phyloP scores from a whole-genome alignment of 2,113 vertebrate genomes.

The Porphyrio hochstetteri region DNA sequence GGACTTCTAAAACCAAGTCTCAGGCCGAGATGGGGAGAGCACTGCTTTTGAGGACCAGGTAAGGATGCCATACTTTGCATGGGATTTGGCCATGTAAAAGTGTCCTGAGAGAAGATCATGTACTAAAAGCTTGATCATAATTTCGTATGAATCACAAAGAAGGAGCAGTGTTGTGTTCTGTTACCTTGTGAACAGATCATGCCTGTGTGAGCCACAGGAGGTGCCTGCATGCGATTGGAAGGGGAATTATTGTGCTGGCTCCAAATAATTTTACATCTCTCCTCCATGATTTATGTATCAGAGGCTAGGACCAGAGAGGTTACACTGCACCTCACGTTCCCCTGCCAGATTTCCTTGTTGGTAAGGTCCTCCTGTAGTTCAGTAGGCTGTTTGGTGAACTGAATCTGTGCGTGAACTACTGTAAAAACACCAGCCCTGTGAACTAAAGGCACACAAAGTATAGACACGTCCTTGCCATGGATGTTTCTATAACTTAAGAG shows the following conservation, averaged over 20 bases:
- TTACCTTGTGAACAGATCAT: background rate
- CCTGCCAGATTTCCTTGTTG: background rate
- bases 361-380: background rate
- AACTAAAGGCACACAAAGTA: background rate
- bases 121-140: background rate
- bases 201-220: background rate
- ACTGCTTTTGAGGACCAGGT: background rate
- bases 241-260: background rate
- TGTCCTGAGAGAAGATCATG: background rate
- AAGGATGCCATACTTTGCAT: background rate
- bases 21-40: background rate
- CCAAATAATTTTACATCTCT: background rate
- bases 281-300: background rate
- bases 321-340: background rate
- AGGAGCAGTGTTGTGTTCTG: background rate
- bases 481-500: background rate
- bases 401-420: background rate
- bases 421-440: background rate
- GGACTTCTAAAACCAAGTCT: background rate
- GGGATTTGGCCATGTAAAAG: background rate
- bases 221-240: rapidly evolving
- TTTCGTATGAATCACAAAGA: background rate
- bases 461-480: background rate
- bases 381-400: background rate
- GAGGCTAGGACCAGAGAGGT: background rate